Conservation (phyloP, 2,888 invertebrate genomes). For the Dione vanillae region DNA sequence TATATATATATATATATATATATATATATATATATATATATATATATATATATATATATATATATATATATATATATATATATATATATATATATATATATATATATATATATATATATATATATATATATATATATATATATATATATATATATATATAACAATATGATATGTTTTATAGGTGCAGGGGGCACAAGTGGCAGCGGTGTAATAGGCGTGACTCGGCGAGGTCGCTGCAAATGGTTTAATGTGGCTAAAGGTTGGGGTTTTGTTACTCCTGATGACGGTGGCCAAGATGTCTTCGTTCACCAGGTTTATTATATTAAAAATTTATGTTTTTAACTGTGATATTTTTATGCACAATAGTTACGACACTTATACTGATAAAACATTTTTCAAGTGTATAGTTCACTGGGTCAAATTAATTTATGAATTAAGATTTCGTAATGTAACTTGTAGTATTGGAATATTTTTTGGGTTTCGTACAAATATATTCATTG, state of each 20-base stretch:
- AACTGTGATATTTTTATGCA: too few species aligned
- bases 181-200: constrained; percentile 66
- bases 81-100: too few species aligned
- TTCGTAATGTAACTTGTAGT: not conserved
- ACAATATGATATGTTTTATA: constrained; percentile 52
- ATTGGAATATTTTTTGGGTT: constrained; percentile 6
- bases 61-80: too few species aligned
- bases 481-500: constrained; percentile 57
- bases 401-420: not conserved
- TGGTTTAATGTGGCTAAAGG: constrained; percentile 98
- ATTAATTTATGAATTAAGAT: not conserved
- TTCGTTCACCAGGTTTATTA: constrained; percentile 93
- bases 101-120: too few species aligned
- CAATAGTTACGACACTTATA: not conserved
- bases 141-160: too few species aligned
- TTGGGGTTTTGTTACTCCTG: constrained; percentile 96
- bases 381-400: not conserved
- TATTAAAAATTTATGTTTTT: not conserved
- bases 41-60: too few species aligned
- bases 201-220: constrained; percentile 81
- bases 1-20: too few species aligned
- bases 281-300: constrained; percentile 95
- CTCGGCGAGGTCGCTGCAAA: constrained; percentile 93
- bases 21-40: too few species aligned
- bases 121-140: too few species aligned